A percentile compares a stretch with the other conserved stretches of the same genome.
These are phyloP conservation scores for Cheilosia pagana DNA, from an alignment of 2,888 invertebrate genomes.

Conservation along the genomic window DNA sequence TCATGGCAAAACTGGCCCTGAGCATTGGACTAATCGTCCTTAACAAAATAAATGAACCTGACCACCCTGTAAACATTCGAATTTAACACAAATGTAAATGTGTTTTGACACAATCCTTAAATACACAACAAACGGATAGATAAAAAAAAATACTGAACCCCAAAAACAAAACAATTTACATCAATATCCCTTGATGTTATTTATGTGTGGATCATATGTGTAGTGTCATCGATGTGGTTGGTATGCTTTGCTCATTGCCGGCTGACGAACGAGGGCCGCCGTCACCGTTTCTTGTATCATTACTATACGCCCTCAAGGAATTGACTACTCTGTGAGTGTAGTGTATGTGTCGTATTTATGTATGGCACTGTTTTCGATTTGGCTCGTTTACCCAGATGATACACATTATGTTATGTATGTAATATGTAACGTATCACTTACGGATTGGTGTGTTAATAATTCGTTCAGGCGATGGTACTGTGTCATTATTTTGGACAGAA, in stretches of 20 bases:
- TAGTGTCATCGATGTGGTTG: conserved; percentile 69
- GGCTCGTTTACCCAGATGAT: conserved; percentile 30
- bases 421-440: background rate
- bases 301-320: conserved; percentile 55
- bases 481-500: conserved; percentile 4
- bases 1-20: no score
- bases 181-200: conserved; percentile 71
- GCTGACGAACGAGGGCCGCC: background rate
- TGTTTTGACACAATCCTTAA: conserved; percentile 70
- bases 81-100: conserved; percentile 21
- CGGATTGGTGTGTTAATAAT: conserved; percentile 8
- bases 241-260: conserved; percentile 37
- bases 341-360: conserved; percentile 26
- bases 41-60: no score
- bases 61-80: no score
- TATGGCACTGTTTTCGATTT: conserved; percentile 31
- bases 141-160: conserved; percentile 28
- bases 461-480: background rate
- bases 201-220: background rate
- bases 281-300: conserved; percentile 63
- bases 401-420: conserved; percentile 30
- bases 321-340: conserved; percentile 19
- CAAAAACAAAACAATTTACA: conserved; percentile 72
- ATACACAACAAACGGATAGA: conserved; percentile 57
- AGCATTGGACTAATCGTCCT: no score